Base-by-base conservation (phyloP, 2,888 invertebrate species). In the Allolobophora icterica region DNA sequence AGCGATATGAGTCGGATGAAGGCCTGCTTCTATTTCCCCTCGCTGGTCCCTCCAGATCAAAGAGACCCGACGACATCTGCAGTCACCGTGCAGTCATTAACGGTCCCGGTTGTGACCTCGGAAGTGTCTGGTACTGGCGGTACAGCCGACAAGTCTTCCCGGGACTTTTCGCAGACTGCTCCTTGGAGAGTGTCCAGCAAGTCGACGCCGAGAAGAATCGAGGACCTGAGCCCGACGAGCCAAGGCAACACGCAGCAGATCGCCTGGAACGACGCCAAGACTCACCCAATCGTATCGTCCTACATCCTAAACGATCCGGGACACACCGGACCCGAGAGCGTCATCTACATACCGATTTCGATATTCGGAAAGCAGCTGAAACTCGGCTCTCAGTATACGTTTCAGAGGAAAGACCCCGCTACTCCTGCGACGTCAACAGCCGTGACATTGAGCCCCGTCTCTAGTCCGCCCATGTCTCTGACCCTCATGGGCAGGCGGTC, bases 111-210 rank as follows among this genome's bases (percentile, higher is more conserved):
- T 34, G 58, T 52, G 6, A 90, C 33, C 6, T 52, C 34, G 6
- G 58, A 87, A 1, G 34, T 71, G 0, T 71, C 5, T 30, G n/a
- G 52, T 52, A 21, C 52, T 6, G 52, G 71, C 30, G 71, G 30
- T 0, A 11, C 71, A 8, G n/a, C 71, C 30, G 71, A 71, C n/a
- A 71, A 71, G 71, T n/a, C n/a, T 30, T n/a, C 89, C 52, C 87
- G 91, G 58, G 91, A 91, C 34, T 91, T 84, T 89, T 91, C 91
- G 33, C 91, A 91, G 87, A 91, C 91, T 15, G 91, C 91, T 34
- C 91, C 91, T 0, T 91, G 91, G 91, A 89, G 91, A 8, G 87
- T 91, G 5, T 83, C 89, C 34, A 19, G 84, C 3, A 87, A 87
- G 87, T 8, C 21, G 38, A 34, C 87, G 87, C 21, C 38, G 13